Conservation (phyloP, 1,140 invertebrate genomes). For the Drosophila kohkoa region DNA sequence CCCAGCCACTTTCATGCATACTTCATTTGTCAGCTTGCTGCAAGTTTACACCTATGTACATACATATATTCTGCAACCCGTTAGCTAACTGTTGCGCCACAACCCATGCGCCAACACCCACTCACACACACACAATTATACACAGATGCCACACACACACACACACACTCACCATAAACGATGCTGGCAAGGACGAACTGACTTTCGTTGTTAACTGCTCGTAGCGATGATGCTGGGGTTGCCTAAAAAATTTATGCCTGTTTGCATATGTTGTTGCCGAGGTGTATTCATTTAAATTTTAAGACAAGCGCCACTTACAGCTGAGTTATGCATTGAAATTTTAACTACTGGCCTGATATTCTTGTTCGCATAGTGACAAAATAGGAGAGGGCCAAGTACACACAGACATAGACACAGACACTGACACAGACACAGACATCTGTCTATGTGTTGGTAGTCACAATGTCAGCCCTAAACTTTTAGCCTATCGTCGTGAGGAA, state of each 20-base stretch:
- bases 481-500: not conserved
- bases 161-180: not conserved
- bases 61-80: constrained; percentile 55
- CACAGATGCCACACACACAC: not conserved
- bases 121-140: not conserved
- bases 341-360: constrained; percentile 50
- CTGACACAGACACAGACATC: not conserved
- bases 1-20: constrained; percentile 72
- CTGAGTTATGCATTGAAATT: constrained; percentile 74
- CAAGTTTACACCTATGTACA: constrained; percentile 53
- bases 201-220: constrained; percentile 24
- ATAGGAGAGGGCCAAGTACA: too few relatives aligned
- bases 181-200: not conserved
- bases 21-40: constrained; percentile 75
- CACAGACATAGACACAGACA: not conserved
- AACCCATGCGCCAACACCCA: not conserved
- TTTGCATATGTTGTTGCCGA: constrained; percentile 59
- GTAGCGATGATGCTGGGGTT: constrained; percentile 22
- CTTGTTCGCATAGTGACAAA: constrained; percentile 17
- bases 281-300: constrained; percentile 75
- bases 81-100: constrained; percentile 72
- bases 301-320: constrained; percentile 53
- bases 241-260: constrained; percentile 67
- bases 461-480: not conserved
- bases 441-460: not conserved